Evolutionary conservation across 2,113 vertebrate species (phyloP).

Genomic region (Spermophilus dauricus): DNA sequence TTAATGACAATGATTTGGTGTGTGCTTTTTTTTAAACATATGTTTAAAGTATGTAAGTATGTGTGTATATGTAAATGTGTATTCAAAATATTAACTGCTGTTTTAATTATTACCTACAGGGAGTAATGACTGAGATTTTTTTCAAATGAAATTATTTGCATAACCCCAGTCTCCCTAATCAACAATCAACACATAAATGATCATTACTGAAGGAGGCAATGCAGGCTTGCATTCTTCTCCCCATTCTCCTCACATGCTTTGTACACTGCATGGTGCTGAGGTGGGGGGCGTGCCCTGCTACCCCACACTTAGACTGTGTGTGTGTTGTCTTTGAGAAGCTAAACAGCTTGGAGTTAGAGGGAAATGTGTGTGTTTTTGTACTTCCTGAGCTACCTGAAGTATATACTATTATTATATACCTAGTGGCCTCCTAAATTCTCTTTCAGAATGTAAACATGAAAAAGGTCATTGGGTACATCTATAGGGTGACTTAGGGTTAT

Average conservation of each 20-base stretch:
- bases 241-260: too few relatives aligned
- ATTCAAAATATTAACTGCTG: neutral
- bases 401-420: neutral
- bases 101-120: neutral
- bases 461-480: neutral
- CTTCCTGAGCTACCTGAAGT: neutral
- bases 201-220: neutral
- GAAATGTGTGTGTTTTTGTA: neutral
- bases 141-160: neutral
- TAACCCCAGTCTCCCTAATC: neutral
- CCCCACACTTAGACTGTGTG: neutral
- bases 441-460: neutral
- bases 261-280: neutral
- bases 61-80: neutral
- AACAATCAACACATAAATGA: neutral
- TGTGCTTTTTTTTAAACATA: constrained; percentile 21
- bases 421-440: neutral
- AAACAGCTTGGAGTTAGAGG: neutral
- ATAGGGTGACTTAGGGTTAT: neutral
- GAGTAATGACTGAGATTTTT: neutral
- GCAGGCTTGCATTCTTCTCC: neutral
- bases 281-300: rapidly evolving
- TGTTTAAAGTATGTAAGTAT: neutral
- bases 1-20: neutral
- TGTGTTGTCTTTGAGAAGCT: neutral